Base-by-base conservation (phyloP, 2,888 invertebrate genomes). In the Colletes collaris region DNA sequence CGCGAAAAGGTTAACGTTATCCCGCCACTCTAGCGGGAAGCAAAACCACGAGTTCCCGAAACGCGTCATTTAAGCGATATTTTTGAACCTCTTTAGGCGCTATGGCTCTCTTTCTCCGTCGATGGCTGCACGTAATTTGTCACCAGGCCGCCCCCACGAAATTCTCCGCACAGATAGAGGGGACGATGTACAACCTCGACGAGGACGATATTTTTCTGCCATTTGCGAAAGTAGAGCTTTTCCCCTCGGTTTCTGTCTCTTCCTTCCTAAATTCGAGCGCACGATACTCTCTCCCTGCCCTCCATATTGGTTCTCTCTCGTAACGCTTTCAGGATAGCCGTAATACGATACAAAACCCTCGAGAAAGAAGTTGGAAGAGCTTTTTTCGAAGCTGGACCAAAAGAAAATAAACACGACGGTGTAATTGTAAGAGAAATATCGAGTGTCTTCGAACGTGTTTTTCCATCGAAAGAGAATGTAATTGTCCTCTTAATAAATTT, bases 181-280 rank as follows among this genome's bases (percentile, higher is more conserved):
- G 72, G 13, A 69, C 81, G 75, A 67, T 67, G 71, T 74, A 49
- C 67, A 55, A 62, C 50, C 52, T 6, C 67, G 67, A n/a, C 65
- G 50, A 71, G 59, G 52, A 76, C 69, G 81, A 79, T 79, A 79
- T 79, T 79, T 79, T 73, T 70, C 52, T 73, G 69, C 73, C 79
- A 75, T 81, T 72, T 65, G 67, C 76, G 52, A 73, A 79, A 82
- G 71, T 82, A 73, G 79, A 79, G 66, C 76, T 68, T 69, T 66
- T 64, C 27, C 55, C 52, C 67, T 58, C 44, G 10, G 55, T 52
- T 40, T 63, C 67, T n/a, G 4, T 13, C 52, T 37, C 35, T 16
- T 62, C 73, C 72, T 66, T 60, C 63, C 59, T 46, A 56, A 56
- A 72, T 59, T 75, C 67, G 67, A 52, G 60, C 71, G 19, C 70